Evolutionary conservation across 2,113 vertebrate species (phyloP), one percentile per base, ranked within the genome.

Genomic region (Sander vitreus): DNA sequence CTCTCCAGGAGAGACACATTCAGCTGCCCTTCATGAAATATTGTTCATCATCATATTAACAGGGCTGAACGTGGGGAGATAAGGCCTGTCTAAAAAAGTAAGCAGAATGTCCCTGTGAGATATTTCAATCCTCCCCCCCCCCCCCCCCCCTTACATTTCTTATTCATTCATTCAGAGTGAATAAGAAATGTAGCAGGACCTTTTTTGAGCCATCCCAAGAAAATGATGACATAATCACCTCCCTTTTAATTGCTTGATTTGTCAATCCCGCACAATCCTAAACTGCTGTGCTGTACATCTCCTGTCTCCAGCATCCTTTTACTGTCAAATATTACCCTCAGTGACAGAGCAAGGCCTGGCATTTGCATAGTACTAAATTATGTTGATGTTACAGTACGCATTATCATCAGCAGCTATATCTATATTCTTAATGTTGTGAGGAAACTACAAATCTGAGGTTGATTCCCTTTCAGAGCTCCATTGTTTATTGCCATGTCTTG

Each of bases 11-110:
- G 84, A 67, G 62, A 92, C 90, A 94, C 87, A 88, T 93, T 96
- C 94, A 96, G 86, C 92, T 92, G 94, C 94, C 93, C 96, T 97
- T 97, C 95, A 94, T 93, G 88, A 96, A 96, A 96, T 94, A 96
- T 92, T 95, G 92, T 96, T 96, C 95, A 93, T 96, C 96, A 96
- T 96, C 95, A 94, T 95, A 96, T 97, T 95, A 97, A 95, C 95
- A 94, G 95, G 94, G 94, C 96, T 96, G 95, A 96, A 95, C 92
- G 94, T 89, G 93, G 91, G 90, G 94, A 95, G 95, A 96, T 95
- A 95, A 96, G 94, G 85, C 91, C 86, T 72, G 89, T 91, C 93
- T 91, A 95, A 96, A 95, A 93, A 95, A 93, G 93, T 93, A 93
- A 96, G 94, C 94, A 94, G 90, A 91, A 94, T 93, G 93, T 94